Base-by-base conservation (phyloP, 2,113 vertebrate species). In the Odocoileus hemionus region DNA sequence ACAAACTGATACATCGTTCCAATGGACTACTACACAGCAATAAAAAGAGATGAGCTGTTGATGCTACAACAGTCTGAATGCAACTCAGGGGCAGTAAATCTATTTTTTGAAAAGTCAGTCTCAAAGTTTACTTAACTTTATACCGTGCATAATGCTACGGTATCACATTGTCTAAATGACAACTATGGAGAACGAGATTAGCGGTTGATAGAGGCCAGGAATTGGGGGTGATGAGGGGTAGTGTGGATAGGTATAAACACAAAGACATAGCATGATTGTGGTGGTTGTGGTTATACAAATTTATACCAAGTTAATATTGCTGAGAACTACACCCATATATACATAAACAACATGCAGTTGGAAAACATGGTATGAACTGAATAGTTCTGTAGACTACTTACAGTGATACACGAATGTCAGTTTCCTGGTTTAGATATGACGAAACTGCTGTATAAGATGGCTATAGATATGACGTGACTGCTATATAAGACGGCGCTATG, bases 81-180 rank as follows among this genome's bases (percentile, higher is more conserved):
- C n/a, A 47, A 33, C 19, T 26, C 60, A 45, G 52, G 54, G 61
- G 11, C 19, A 30, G 30, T 54, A 23, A 54, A 6, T 39, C 26
- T 74, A 74, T 9, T 47, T 45, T 54, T 70, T 1, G 47, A 60
- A 85, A 30, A 60, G 25, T 54, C n/a, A 76, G 17, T 8, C 45
- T 93, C 54, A 89, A 33, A 64, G 76, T 52, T 52, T n/a, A 82
- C 60, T 82, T 88, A n/a, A 36, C 36, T n/a, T n/a, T n/a, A n/a
- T n/a, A n/a, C n/a, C n/a, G n/a, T 76, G 50, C 70, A 7, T 39
- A 70, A 87, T 87, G 67, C 57, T 19, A 67, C 45, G 33, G n/a
- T 58, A 17, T 86, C 67, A 7, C 67, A 83, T 74, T 91, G 9
- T 83, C 5, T 54, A 50, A 91, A 74, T 83, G 76, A 54, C 54